Evolutionary conservation across 2,888 invertebrate species (phyloP), one percentile per base, ranked within the genome.

Genomic region (Himalopsyche anomala): DNA sequence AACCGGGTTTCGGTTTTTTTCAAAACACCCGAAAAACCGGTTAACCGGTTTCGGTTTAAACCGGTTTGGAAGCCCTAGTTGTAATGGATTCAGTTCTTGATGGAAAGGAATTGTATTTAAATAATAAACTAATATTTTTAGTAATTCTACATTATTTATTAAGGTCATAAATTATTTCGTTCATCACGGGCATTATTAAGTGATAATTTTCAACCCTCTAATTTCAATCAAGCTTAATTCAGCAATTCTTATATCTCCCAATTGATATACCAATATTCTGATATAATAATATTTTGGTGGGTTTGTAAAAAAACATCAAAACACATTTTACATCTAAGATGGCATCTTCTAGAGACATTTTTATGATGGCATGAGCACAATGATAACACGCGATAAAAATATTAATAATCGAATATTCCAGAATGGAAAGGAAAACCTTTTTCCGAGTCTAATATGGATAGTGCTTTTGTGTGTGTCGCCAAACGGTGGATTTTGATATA

Each of bases 361-460:
- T 28, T 74, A 36, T 36, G 74, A 74, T 36, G 38, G 36, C 28
- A 62, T 9, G 62, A 62, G 5, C 19, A 62, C 62, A 74, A 74
- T 74, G 74, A 74, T 74, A 74, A 80, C 11, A 80, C 40, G 51
- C 19, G 28, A 42, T 80, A 51, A 80, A 80, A 80, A 80, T 80
- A 80, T 51, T 45, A 80, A 80, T 80, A 45, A 45, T 42, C 80
- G 80, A 80, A 80, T 19, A 28, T 45, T 40, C 36, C 5, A 12
- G 19, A 40, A 12, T 19, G 80, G 11, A 62, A 1, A 28, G 62
- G 62, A 62, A n/a, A 55, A 62, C 56, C n/a, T 19, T 62, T 28
- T 62, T 62, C 9, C 15, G 62, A 62, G 28, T 12, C 74, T 74
- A 74, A 74, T 74, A 12, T 36, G 36, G 11, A 15, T 11, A 74